phyloP scores from a whole-genome alignment of 2,113 vertebrate genomes.

The Macrotus californicus region DNA sequence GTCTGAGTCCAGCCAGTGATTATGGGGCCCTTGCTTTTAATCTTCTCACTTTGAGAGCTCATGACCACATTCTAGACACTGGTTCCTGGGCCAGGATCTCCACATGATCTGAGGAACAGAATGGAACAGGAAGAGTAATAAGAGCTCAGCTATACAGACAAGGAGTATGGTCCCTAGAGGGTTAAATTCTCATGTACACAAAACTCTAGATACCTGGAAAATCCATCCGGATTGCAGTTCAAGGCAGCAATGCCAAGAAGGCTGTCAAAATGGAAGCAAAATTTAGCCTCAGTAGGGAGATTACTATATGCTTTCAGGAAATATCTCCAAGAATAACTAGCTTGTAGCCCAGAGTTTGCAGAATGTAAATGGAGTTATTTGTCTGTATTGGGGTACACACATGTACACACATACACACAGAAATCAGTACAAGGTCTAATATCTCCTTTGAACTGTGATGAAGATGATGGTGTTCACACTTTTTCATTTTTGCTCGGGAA shows the following conservation, averaged over 20 bases:
- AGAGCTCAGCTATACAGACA: background rate
- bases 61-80: background rate
- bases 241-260: background rate
- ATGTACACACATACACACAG: background rate
- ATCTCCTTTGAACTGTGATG: background rate
- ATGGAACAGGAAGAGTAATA: background rate
- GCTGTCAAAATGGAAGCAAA: background rate
- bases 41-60: background rate
- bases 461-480: background rate
- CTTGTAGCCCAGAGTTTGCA: background rate
- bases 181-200: background rate
- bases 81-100: background rate
- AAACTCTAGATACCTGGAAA: background rate
- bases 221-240: background rate
- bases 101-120: background rate
- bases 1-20: background rate
- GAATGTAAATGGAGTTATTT: background rate
- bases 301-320: background rate
- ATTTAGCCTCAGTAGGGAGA: background rate
- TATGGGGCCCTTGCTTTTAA: background rate
- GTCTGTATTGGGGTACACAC: background rate
- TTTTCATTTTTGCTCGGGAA: slow-evolving; percentile 28
- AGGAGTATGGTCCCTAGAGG: background rate
- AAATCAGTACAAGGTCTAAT: background rate
- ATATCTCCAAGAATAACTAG: background rate